Conservation (phyloP, 2,797 vertebrate genomes). For the Neosilurus hyrtlii region DNA sequence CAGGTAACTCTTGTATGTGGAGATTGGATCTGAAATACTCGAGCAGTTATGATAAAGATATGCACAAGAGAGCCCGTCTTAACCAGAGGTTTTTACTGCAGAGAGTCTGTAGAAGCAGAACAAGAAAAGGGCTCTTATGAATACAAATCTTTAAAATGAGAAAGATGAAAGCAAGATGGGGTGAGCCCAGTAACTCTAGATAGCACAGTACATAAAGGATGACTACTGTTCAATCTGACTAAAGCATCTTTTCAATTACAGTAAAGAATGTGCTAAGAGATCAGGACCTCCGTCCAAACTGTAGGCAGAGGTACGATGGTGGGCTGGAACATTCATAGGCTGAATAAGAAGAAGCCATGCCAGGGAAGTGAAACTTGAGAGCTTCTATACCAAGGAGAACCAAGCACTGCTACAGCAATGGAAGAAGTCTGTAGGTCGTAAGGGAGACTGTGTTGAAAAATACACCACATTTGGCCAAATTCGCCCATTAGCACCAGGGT, state of each 20-base stretch:
- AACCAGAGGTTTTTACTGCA: background rate
- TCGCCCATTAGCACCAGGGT: no score
- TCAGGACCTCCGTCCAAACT: constrained; percentile 10
- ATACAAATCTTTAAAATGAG: constrained; percentile 6
- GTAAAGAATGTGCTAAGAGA: constrained; percentile 5
- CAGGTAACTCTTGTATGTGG: no score
- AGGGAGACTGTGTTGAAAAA: no score
- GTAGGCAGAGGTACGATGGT: background rate
- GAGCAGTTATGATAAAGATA: background rate
- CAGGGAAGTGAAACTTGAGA: no score
- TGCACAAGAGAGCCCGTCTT: constrained; percentile 6
- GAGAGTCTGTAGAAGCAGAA: background rate
- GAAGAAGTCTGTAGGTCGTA: no score
- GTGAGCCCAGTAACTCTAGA: constrained; percentile 6
- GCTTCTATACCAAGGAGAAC: no score
- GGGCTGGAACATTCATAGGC: no score
- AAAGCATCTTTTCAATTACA: background rate
- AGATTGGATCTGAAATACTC: no score
- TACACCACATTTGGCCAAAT: no score
- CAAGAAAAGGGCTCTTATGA: background rate
- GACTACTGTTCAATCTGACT: background rate
- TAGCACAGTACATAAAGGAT: constrained; percentile 8
- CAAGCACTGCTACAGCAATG: no score
- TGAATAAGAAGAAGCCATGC: no score
- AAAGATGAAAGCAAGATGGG: background rate